These are phyloP conservation scores for Ganaspis brasiliensis DNA, from an alignment of 2,888 invertebrate species.

Conservation along the genomic window DNA sequence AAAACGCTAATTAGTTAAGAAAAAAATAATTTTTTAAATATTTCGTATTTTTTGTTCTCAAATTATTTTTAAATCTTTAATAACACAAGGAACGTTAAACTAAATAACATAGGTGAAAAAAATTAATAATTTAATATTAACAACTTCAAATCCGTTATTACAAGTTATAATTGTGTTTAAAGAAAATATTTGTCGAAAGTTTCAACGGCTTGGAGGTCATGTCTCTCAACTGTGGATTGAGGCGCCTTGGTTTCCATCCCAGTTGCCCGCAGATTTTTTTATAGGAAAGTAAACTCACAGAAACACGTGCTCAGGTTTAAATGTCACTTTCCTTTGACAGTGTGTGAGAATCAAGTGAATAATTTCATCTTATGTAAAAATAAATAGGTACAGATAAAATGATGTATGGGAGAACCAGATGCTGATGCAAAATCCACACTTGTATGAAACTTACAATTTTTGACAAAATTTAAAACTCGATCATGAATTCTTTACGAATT, in stretches of 20 bases:
- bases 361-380: not conserved
- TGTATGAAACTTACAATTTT: too few relatives aligned
- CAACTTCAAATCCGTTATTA: too few relatives aligned
- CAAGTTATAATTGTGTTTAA: too few relatives aligned
- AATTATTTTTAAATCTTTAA: too few relatives aligned
- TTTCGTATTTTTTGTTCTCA: too few relatives aligned
- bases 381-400: not conserved
- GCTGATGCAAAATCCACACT: not conserved
- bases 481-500: not conserved
- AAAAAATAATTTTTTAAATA: too few relatives aligned
- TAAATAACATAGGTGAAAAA: too few relatives aligned
- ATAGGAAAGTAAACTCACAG: not conserved
- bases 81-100: too few relatives aligned
- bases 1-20: too few relatives aligned
- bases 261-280: not conserved
- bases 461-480: too few relatives aligned
- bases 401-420: not conserved
- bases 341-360: not conserved
- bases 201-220: not conserved
- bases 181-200: not conserved
- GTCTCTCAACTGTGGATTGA: not conserved
- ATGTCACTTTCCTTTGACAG: not conserved
- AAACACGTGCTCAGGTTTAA: slow-evolving; percentile 4
- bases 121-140: too few relatives aligned
- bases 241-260: slow-evolving; percentile 14